Base-by-base conservation (phyloP, 2,113 vertebrate genomes). In the Polypterus senegalus region DNA sequence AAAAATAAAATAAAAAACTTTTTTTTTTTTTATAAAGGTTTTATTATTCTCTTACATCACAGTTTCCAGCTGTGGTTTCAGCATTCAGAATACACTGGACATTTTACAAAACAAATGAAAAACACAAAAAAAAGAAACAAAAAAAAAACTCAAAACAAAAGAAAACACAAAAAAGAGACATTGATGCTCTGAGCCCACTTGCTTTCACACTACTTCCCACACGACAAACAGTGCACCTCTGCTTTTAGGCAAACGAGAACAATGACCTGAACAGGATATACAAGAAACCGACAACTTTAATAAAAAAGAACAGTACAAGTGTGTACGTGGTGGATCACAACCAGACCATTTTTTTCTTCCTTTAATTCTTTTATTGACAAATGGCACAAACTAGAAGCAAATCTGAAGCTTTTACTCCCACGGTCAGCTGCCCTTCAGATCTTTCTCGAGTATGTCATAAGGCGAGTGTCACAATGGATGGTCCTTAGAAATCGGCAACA, bases 251-350 rank as follows among this genome's bases (percentile, higher is more conserved):
- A 27, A 61, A 75, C 70, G 76, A 74, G 68, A 72, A 79, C 81
- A 72, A 56, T 71, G 64, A 74, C 61, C 65, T 59, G 57, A 5
- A 9, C 57, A 59, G 69, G 58, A 63, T 55, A 8, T 4, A 57
- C 65, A 74, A 27, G 27, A 27, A 27, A 27, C 27, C 27, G 27
- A 27, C 27, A 27, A 27, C 27, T 27, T 27, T 27, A 27, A 27
- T 27, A 27, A 60, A 58, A 54, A 69, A 4, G 64, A 61, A 73
- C 27, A 62, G 0, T 52, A 73, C 55, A 54, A 49, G 77, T 27
- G 27, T 27, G 27, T 27, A 27, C 27, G 49, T 51, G 6, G 70
- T 88, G 88, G 88, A 76, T 90, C 88, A 91, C 77, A 76, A 91
- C 83, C 68, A 89, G 88, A 90, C 86, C 74, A 73, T 70, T 69